A percentile compares a stretch with the other conserved stretches of the same genome.
phyloP scores from a whole-genome alignment of 1,140 invertebrate genomes.

The Nephila pilipes region DNA sequence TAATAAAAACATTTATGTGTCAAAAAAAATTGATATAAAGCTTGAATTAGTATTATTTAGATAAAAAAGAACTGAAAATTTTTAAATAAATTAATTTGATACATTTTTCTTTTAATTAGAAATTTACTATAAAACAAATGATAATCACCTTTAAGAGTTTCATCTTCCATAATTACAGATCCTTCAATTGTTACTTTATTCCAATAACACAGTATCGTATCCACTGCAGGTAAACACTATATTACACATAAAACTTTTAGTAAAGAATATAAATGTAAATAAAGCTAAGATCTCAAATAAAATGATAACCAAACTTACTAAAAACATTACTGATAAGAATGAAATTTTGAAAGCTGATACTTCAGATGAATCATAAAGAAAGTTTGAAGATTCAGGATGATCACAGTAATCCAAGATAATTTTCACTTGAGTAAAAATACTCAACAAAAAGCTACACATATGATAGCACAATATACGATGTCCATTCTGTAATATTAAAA shows the following conservation, averaged over 20 bases:
- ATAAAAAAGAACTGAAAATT: too few relatives aligned
- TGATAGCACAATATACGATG: slow-evolving; percentile 50
- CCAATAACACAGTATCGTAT: neutral
- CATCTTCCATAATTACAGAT: neutral
- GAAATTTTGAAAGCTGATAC: neutral
- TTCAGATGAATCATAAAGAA: slow-evolving; percentile 39
- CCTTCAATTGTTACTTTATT: slow-evolving; percentile 30
- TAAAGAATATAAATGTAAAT: neutral
- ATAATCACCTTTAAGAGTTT: neutral
- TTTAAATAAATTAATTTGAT: neutral
- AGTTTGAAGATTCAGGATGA: neutral
- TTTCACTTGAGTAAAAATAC: slow-evolving; percentile 49
- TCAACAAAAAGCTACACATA: neutral
- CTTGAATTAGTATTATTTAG: too few relatives aligned
- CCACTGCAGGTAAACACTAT: slow-evolving; percentile 7
- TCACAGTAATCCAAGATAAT: slow-evolving; percentile 8
- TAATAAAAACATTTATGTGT: too few relatives aligned
- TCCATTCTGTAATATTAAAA: neutral
- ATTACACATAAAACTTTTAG: neutral
- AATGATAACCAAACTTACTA: neutral
- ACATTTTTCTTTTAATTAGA: too few relatives aligned
- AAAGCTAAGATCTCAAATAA: neutral
- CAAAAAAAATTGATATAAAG: too few relatives aligned
- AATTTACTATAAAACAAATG: neutral
- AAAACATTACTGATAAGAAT: neutral